These are phyloP conservation scores for Cephus pygmeus DNA, from an alignment of 2,888 invertebrate genomes.

Conservation along the genomic window DNA sequence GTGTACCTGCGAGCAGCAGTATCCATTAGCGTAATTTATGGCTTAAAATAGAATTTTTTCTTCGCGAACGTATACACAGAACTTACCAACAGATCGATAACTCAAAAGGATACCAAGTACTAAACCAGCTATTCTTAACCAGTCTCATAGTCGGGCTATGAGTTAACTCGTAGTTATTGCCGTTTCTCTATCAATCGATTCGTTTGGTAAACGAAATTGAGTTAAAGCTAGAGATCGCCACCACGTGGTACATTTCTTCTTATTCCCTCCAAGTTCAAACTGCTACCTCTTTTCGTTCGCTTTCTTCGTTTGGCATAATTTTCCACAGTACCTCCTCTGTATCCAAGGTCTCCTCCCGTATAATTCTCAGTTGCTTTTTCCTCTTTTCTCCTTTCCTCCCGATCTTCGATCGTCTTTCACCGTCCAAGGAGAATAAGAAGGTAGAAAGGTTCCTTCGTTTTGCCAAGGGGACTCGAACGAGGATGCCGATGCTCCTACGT, in stretches of 20 bases:
- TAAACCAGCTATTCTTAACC: neutral
- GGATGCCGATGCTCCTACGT: neutral
- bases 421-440: neutral
- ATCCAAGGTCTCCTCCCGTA: no score
- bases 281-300: neutral
- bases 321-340: neutral
- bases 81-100: neutral
- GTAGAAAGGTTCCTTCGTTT: neutral
- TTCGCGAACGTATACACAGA: neutral
- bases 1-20: neutral
- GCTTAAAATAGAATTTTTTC: neutral
- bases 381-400: neutral
- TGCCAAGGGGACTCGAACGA: neutral
- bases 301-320: neutral
- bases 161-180: no score
- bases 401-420: neutral
- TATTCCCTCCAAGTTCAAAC: no score
- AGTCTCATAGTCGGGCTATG: neutral
- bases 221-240: no score
- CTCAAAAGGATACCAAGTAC: no score
- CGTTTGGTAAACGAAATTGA: neutral
- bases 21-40: neutral
- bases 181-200: neutral
- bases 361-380: neutral
- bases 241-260: no score